Conservation (phyloP, 2,797 vertebrate species). For the Pangasius macronema region DNA sequence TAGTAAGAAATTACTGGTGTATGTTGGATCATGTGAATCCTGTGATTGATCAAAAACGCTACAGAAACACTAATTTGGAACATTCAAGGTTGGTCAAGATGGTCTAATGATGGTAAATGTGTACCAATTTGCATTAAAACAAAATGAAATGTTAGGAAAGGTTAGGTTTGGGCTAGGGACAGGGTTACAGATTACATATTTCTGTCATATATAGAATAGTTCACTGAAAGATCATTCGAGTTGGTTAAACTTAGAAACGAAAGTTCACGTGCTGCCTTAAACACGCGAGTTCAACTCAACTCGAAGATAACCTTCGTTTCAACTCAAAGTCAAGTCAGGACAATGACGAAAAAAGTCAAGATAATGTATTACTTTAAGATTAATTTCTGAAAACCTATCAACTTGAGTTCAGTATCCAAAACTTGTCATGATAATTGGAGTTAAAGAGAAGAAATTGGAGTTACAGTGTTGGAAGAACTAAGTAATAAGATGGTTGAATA, state of each 20-base stretch:
- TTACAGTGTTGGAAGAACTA: not conserved
- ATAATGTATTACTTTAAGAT: too few relatives aligned
- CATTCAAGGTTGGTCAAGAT: not conserved
- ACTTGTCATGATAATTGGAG: too few relatives aligned
- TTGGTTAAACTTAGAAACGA: too few relatives aligned
- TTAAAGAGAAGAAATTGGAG: too few relatives aligned
- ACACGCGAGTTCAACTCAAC: too few relatives aligned
- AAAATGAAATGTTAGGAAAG: not conserved
- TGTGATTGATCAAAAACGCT: not conserved
- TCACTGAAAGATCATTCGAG: too few relatives aligned
- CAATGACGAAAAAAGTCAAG: too few relatives aligned
- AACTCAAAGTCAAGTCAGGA: too few relatives aligned
- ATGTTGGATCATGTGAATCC: not conserved
- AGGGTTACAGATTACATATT: not conserved
- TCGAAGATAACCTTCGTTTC: too few relatives aligned
- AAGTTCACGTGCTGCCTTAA: too few relatives aligned
- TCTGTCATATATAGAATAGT: not conserved
- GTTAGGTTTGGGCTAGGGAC: not conserved
- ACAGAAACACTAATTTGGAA: not conserved
- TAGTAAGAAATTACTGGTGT: not conserved
- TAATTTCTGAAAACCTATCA: too few relatives aligned
- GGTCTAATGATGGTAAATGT: not conserved
- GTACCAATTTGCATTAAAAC: not conserved
- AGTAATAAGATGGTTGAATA: not conserved
- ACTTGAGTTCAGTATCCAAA: too few relatives aligned